Conservation (phyloP, 2,113 vertebrate genomes). For the Panthera tigris region DNA sequence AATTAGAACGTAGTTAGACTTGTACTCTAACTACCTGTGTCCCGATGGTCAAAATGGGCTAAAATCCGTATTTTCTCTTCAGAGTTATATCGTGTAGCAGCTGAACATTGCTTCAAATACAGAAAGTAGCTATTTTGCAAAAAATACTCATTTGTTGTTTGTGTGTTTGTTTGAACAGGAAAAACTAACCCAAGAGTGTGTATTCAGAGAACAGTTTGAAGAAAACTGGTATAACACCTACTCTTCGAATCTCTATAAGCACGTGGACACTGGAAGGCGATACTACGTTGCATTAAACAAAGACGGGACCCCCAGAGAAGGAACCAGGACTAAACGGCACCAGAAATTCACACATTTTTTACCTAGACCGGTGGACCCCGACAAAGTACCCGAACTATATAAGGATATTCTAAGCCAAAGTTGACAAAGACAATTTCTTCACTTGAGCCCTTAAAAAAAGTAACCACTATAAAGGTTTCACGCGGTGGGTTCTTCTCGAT, state of each 20-base stretch:
- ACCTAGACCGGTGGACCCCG: slow-evolving; percentile 97
- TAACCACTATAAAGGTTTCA: slow-evolving; percentile 91
- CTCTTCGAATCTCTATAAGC: slow-evolving; percentile 98
- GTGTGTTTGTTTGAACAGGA: slow-evolving; percentile 87
- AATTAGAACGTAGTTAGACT: not conserved
- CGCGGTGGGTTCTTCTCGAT: slow-evolving; percentile 90
- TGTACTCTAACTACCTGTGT: too few species aligned
- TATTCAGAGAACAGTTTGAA: slow-evolving; percentile 99
- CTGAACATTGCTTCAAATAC: not conserved
- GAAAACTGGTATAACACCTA: slow-evolving; percentile 99
- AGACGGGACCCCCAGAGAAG: slow-evolving; percentile 95
- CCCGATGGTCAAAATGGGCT: not conserved
- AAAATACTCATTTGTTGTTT: slow-evolving; percentile 59
- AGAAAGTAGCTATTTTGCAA: slow-evolving; percentile 37
- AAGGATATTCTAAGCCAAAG: slow-evolving; percentile 98
- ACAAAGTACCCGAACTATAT: slow-evolving; percentile 98
- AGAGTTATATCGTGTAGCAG: not conserved
- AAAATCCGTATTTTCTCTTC: not conserved
- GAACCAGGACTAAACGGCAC: slow-evolving; percentile 96
- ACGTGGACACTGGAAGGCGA: slow-evolving; percentile 94
- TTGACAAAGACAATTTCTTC: slow-evolving; percentile 93
- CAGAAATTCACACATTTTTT: slow-evolving; percentile 99
- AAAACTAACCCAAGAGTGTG: slow-evolving; percentile 95
- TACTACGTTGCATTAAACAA: slow-evolving; percentile 98
- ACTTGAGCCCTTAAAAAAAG: slow-evolving; percentile 91